phyloP scores from a whole-genome alignment of 92 coral and sea anemone genomes.

The Porites divaricata region DNA sequence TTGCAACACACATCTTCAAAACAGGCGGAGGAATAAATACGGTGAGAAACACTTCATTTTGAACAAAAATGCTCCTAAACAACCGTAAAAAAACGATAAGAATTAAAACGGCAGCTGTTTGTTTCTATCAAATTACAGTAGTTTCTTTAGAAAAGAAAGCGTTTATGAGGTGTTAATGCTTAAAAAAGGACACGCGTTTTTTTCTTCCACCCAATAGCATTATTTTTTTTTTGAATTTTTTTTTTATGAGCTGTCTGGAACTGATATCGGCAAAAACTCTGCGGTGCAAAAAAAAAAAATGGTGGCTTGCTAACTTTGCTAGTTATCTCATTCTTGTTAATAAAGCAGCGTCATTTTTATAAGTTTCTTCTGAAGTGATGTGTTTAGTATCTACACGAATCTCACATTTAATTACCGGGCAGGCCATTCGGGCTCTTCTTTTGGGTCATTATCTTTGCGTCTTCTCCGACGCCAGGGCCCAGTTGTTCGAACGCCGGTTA shows the following conservation, averaged over 20 bases:
- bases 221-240: background rate
- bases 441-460: background rate
- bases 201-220: background rate
- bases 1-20: background rate
- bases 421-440: background rate
- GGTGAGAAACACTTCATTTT: background rate
- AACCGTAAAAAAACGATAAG: background rate
- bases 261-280: background rate
- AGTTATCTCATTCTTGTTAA: slow-evolving; percentile 19
- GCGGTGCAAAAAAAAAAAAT: background rate
- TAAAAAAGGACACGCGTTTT: background rate
- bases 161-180: slow-evolving; percentile 10
- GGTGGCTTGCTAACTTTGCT: background rate
- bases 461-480: background rate
- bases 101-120: background rate
- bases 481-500: too few relatives aligned
- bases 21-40: too few relatives aligned
- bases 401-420: background rate
- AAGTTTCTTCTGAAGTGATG: background rate
- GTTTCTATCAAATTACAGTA: background rate
- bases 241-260: background rate
- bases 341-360: background rate
- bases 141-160: background rate
- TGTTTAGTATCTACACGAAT: background rate
- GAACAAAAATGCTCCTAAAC: background rate